These are phyloP conservation scores for Poecilia picta DNA, from an alignment of 2,797 vertebrate genomes.

Conservation along the genomic window DNA sequence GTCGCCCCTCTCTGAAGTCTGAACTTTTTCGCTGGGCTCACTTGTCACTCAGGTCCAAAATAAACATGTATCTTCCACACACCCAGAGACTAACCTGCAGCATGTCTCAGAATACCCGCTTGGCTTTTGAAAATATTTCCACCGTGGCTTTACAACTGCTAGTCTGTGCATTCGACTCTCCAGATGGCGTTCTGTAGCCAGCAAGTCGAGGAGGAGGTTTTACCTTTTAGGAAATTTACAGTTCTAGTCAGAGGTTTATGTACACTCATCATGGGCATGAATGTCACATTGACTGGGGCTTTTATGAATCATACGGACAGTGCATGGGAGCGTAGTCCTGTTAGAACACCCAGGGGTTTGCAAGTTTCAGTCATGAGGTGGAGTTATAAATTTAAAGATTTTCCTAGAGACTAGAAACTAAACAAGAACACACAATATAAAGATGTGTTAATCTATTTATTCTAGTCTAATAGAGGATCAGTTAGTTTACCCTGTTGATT, in stretches of 20 bases:
- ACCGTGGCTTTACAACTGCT: slow-evolving; percentile 51
- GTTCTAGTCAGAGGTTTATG: not conserved
- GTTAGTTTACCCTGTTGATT: too few relatives aligned
- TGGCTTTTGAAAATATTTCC: slow-evolving; percentile 44
- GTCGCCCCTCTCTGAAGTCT: slow-evolving; percentile 57
- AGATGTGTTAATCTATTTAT: too few relatives aligned
- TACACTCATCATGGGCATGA: not conserved
- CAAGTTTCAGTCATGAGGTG: not conserved
- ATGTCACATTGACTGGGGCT: not conserved
- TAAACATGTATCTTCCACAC: slow-evolving; percentile 63
- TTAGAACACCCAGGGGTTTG: not conserved
- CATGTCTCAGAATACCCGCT: slow-evolving; percentile 52
- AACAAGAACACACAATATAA: too few relatives aligned
- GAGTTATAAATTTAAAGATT: not conserved
- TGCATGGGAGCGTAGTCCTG: not conserved
- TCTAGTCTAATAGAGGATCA: too few relatives aligned
- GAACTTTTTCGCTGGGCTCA: slow-evolving; percentile 39
- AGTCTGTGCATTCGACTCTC: slow-evolving; percentile 42
- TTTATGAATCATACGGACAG: not conserved
- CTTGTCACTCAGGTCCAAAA: slow-evolving; percentile 61
- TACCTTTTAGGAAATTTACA: slow-evolving; percentile 22
- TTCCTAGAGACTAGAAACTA: too few relatives aligned
- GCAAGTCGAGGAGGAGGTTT: slow-evolving; percentile 40
- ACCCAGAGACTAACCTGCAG: slow-evolving; percentile 62
- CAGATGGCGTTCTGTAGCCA: slow-evolving; percentile 31